Evolutionary conservation across 2,113 vertebrate genomes (phyloP).

Genomic region (Callionymus lyra): DNA sequence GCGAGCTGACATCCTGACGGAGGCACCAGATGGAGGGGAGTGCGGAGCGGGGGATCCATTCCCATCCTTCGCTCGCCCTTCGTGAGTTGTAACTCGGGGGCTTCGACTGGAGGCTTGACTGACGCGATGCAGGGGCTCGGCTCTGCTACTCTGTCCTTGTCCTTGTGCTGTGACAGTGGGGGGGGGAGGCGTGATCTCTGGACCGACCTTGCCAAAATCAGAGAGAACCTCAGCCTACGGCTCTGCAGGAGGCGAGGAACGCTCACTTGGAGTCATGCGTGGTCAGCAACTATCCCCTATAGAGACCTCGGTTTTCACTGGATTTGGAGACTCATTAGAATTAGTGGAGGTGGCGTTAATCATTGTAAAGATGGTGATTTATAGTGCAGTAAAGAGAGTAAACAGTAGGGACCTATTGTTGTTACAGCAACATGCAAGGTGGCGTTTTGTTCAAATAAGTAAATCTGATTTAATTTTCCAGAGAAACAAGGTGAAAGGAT

Average conservation of each 20-base stretch:
- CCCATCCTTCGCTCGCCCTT: constrained; percentile 50
- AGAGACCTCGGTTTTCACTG: constrained; percentile 12
- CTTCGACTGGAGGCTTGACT: constrained; percentile 36
- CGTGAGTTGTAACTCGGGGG: constrained; percentile 26
- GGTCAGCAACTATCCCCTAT: constrained; percentile 15
- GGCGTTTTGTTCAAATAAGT: too few species aligned
- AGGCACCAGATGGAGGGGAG: constrained; percentile 72
- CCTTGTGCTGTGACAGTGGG: constrained; percentile 60
- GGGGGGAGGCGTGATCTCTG: constrained; percentile 39
- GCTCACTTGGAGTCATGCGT: constrained; percentile 22
- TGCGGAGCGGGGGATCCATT: constrained; percentile 36
- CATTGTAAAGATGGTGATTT: too few species aligned
- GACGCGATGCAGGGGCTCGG: constrained; percentile 38
- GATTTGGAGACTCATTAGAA: too few species aligned
- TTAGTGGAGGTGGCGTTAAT: too few species aligned
- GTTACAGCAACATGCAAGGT: too few species aligned
- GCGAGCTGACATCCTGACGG: constrained; percentile 65
- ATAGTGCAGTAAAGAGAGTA: too few species aligned
- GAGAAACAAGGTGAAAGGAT: too few species aligned
- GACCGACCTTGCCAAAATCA: constrained; percentile 51
- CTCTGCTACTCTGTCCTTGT: constrained; percentile 52
- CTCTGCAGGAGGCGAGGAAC: constrained; percentile 25
- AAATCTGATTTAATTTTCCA: too few species aligned
- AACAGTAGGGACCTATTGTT: too few species aligned
- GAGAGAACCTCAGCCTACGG: constrained; percentile 26